Evolutionary conservation across 1,140 invertebrate genomes (phyloP), one percentile per base, ranked within the genome.

Genomic region (Hestina assimilis): DNA sequence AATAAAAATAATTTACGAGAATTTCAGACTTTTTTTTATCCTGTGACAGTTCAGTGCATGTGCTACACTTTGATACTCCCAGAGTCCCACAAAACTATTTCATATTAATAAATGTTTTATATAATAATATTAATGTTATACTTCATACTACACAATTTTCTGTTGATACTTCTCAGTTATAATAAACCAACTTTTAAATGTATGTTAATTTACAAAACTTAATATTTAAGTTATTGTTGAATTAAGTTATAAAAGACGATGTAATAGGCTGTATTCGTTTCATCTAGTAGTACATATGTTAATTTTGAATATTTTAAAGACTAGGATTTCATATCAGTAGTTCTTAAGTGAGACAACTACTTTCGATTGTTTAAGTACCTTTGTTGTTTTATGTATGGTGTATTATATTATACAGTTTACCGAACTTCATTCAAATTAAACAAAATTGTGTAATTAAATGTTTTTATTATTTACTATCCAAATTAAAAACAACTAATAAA

Each of bases 1-100:
- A 88, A 88, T 88, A 88, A 85, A n/a, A 88, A 86, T 74, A 78
- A 80, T 79, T 80, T 83, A 82, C 75, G 66, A 77, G 47, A 78
- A 71, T 67, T 75, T 77, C 73, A 75, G 58, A 66, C 50, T 67
- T 78, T 81, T 78, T 82, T 82, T 79, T 76, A 21, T 43, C 42
- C 29, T 35, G 12, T 26, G 33, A 41, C 31, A 48, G 28, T 19
- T 28, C 24, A 51, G 26, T 21, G 28, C n/a, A 20, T 20, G 11
- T 19, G 19, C 29, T 48, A 40, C 7, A 12, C 7, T n/a, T 20
- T 47, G 43, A n/a, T n/a, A n/a, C n/a, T n/a, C n/a, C 28, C 29
- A 47, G 29, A 47, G 31, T 23, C 15, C 12, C 8, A n/a, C 29
- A 17, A 8, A 43, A 43, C 9, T 29, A 38, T 35, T n/a, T n/a